Base-by-base conservation (phyloP, 2,888 invertebrate genomes). In the Strigamia maritima region DNA sequence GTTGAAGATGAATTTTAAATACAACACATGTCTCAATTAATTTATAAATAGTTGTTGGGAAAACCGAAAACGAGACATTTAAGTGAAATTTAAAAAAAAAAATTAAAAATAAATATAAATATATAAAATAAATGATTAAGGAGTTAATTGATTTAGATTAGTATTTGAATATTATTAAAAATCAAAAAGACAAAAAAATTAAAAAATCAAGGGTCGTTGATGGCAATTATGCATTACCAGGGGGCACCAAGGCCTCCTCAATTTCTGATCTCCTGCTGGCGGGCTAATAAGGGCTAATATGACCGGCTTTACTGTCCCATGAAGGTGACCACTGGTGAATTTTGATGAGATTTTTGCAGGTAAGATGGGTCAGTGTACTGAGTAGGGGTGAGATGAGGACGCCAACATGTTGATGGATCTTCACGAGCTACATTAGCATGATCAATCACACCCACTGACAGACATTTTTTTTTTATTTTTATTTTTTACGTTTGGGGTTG, bases 381-480 rank as follows among this genome's bases (percentile, higher is more conserved):
- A 28, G 14, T 16, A 16, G 26, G 75, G 28, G 28, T 26, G 75
- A 14, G 75, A n/a, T 2, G 28, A 19, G 75, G 75, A 35, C 75
- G 16, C 75, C 38, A 19, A 12, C 70, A 70, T 70, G 70, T 44
- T 77, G 77, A 77, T 77, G 77, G 54, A 77, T 44, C 77, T 77
- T 44, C 77, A 54, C 44, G 38, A 75, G 40, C n/a, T 79, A 26
- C 75, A 79, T 79, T 75, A 79, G 75, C 44, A 79, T 79, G 40
- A 79, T 79, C 75, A 79, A 79, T 79, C 79, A 74, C 31, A 79
- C 26, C 35, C 44, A 38, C 75, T 79, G 79, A 75, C 79, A 79
- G 77, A 49, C 10, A n/a, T 2, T 38, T 40, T 40, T 76, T 76
- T 24, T 28, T 16, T 77, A 7, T 31, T 76, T 76, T 76, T 76